Percentiles rank a stretch among this genome's conserved stretches.
Evolutionary conservation across 2,797 vertebrate species (phyloP).

Genomic region (Podargus strigoides): DNA sequence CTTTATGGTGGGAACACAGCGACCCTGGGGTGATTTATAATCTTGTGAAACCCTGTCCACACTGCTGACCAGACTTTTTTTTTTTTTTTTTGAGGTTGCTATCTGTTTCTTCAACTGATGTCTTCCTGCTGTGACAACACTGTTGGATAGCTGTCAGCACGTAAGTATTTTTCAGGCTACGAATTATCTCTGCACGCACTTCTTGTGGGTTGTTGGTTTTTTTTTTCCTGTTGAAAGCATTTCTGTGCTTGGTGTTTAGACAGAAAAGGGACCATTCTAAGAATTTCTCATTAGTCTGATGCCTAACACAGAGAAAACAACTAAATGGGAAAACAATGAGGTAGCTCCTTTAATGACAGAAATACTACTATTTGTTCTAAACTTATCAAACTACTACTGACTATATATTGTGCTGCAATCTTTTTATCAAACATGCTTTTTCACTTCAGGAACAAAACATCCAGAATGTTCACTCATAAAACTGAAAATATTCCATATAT

Average conservation of each 20-base stretch:
- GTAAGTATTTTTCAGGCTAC: slow-evolving; percentile 80
- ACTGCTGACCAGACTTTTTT: slow-evolving; percentile 80
- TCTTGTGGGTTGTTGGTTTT: slow-evolving; percentile 47
- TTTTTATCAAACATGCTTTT: background rate
- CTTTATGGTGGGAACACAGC: slow-evolving; percentile 88
- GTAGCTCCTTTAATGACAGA: slow-evolving; percentile 41
- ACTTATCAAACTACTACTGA: slow-evolving; percentile 16
- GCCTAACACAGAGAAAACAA: slow-evolving; percentile 59
- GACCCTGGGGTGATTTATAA: slow-evolving; percentile 92
- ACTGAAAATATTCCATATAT: background rate
- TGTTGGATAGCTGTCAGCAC: slow-evolving; percentile 92
- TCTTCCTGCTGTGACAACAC: slow-evolving; percentile 95
- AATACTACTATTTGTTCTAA: slow-evolving; percentile 54
- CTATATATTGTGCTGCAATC: background rate
- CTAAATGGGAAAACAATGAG: slow-evolving; percentile 68
- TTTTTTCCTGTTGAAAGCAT: slow-evolving; percentile 74
- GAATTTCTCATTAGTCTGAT: slow-evolving; percentile 79
- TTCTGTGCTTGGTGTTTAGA: slow-evolving; percentile 79
- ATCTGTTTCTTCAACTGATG: slow-evolving; percentile 93
- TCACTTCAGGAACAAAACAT: slow-evolving; percentile 2
- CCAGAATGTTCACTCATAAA: background rate
- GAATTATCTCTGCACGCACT: slow-evolving; percentile 77
- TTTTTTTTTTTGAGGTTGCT: slow-evolving; percentile 74
- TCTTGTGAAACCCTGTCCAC: slow-evolving; percentile 88
- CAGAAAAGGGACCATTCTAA: slow-evolving; percentile 64